Conservation (phyloP, 2,797 vertebrate genomes). For the Chaetophractus vellerosus region DNA sequence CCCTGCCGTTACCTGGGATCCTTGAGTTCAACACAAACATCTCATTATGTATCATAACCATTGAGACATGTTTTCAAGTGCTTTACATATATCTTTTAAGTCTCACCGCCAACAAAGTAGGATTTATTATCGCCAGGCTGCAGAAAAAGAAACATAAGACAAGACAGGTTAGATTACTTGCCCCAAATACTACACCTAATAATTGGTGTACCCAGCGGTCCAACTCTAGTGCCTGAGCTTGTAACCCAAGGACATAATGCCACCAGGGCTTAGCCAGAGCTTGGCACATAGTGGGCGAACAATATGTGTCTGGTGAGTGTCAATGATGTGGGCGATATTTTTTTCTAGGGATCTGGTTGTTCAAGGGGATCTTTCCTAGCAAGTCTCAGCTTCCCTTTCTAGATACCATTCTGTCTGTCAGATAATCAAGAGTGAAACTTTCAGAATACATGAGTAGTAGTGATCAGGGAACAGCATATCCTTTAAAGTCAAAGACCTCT, state of each 20-base stretch:
- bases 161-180: slow-evolving; percentile 12
- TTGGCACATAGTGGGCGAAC: background rate
- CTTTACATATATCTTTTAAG: background rate
- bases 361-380: background rate
- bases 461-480: background rate
- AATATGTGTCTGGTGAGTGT: background rate
- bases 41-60: background rate
- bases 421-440: slow-evolving; percentile 36
- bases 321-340: background rate
- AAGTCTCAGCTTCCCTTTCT: background rate
- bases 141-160: slow-evolving; percentile 2
- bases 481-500: background rate
- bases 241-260: background rate
- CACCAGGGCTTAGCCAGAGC: background rate
- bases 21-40: slow-evolving; percentile 3
- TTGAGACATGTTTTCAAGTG: background rate
- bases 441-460: background rate
- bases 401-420: slow-evolving; percentile 21
- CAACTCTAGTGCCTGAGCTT: background rate
- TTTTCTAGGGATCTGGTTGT: slow-evolving; percentile 30
- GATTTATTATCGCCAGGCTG: slow-evolving; percentile 47
- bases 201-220: background rate
- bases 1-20: background rate
- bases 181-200: background rate
- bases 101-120: background rate